These are phyloP conservation scores for Tringa solitaria DNA, from an alignment of 2,113 vertebrate genomes.

Conservation along the genomic window DNA sequence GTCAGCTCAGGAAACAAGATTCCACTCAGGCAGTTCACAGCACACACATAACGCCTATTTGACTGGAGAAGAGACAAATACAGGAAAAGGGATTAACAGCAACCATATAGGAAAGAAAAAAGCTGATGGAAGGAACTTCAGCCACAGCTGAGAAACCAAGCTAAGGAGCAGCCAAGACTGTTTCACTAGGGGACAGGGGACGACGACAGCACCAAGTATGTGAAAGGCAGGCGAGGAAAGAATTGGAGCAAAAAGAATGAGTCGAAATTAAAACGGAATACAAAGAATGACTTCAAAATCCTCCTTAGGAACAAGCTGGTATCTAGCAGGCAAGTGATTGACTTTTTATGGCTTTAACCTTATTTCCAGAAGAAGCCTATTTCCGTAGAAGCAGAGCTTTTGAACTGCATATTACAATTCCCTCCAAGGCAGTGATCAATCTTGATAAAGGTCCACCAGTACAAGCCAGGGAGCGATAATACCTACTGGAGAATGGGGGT, in stretches of 20 bases:
- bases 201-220: not conserved
- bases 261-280: not conserved
- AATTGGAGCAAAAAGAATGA: not conserved
- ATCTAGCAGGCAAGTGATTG: not conserved
- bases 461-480: not conserved
- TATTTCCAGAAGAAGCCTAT: not conserved
- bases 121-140: not conserved
- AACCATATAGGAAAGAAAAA: not conserved
- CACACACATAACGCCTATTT: not conserved
- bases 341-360: not conserved
- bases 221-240: not conserved
- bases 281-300: not conserved
- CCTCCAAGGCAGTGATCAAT: not conserved
- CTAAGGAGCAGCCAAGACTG: not conserved
- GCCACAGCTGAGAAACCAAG: not conserved
- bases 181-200: not conserved
- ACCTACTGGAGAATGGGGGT: not conserved
- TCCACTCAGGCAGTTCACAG: not conserved
- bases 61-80: not conserved
- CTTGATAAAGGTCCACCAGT: not conserved
- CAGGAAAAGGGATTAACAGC: constrained; percentile 9
- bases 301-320: not conserved
- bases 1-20: not conserved
- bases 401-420: not conserved
- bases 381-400: not conserved